These are phyloP conservation scores for Halocynthia roretzi DNA, from an alignment of 23 tunicate genomes.

Conservation along the genomic window DNA sequence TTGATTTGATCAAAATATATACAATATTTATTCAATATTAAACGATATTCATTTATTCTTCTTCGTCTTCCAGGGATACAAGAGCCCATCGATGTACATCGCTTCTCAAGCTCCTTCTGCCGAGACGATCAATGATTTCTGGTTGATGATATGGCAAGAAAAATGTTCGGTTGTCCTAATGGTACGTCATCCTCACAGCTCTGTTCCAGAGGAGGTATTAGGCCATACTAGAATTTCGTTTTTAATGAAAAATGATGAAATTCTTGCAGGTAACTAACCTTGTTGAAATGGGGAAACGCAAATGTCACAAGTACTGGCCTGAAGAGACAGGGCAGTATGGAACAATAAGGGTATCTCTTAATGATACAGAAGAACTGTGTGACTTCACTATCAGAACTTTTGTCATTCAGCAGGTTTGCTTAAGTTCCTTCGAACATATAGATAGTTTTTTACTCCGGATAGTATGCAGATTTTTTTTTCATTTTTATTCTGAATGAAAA, in stretches of 20 bases:
- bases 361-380: slow-evolving; percentile 30
- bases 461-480: no score
- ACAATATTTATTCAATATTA: no score
- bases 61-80: slow-evolving; percentile 55
- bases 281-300: slow-evolving; percentile 81
- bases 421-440: no score
- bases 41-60: no score
- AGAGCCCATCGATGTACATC: slow-evolving; percentile 63
- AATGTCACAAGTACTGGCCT: slow-evolving; percentile 97
- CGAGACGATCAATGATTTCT: slow-evolving; percentile 73
- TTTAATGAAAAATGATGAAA: background rate
- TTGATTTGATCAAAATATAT: background rate
- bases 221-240: background rate
- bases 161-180: slow-evolving; percentile 66
- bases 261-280: slow-evolving; percentile 60
- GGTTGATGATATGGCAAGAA: slow-evolving; percentile 99
- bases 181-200: slow-evolving; percentile 16
- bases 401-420: slow-evolving; percentile 52
- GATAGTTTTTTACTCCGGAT: no score
- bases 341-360: slow-evolving; percentile 48
- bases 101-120: slow-evolving; percentile 90
- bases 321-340: slow-evolving; percentile 70
- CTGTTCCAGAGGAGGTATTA: background rate
- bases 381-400: slow-evolving; percentile 74
- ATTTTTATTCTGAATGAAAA: no score